Conservation (phyloP, 2,113 vertebrate species). For the Merops nubicus region DNA sequence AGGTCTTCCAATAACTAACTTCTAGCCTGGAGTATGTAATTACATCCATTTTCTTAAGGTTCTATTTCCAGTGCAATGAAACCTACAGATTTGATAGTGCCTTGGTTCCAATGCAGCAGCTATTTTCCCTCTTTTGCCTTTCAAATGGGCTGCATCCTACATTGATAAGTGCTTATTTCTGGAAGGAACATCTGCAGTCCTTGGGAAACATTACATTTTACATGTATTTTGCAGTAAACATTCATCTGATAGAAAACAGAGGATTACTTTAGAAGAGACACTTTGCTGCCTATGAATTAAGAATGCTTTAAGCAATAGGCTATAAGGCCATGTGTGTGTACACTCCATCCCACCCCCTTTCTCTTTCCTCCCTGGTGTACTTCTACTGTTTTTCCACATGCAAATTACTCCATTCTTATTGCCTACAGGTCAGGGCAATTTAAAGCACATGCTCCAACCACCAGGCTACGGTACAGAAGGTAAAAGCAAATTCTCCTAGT, state of each 20-base stretch:
- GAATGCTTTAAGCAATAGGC: background rate
- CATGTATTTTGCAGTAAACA: background rate
- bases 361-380: background rate
- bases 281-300: background rate
- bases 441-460: background rate
- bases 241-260: background rate
- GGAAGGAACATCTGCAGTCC: background rate
- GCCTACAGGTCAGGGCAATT: background rate
- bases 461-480: background rate
- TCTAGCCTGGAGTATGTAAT: background rate
- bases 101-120: background rate
- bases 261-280: background rate
- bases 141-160: background rate
- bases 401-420: background rate
- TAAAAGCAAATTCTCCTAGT: background rate
- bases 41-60: background rate
- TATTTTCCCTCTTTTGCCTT: background rate
- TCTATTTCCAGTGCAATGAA: background rate
- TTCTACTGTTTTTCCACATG: background rate
- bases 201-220: background rate
- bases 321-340: accelerated
- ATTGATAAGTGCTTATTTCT: background rate
- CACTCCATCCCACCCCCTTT: background rate
- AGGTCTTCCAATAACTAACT: background rate
- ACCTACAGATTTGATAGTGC: background rate